Conservation (phyloP, 2,888 invertebrate genomes). For the Empis livida region DNA sequence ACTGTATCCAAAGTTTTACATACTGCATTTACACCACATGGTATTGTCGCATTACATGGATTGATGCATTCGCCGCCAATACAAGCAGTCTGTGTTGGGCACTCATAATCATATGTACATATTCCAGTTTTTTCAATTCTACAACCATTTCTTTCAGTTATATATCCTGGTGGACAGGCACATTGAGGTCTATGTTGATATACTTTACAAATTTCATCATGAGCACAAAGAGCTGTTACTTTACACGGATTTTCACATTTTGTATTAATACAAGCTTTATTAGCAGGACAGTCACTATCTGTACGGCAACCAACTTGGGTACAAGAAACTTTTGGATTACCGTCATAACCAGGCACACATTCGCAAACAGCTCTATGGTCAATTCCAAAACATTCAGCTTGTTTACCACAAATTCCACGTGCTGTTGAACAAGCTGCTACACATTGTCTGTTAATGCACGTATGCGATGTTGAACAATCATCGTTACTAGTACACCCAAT, state of each 20-base stretch:
- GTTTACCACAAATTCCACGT: constrained; percentile 56
- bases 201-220: constrained; percentile 60
- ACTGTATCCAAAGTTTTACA: constrained; percentile 69
- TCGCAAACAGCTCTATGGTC: constrained; percentile 74
- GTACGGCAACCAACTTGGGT: constrained; percentile 66
- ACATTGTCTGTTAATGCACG: constrained; percentile 73
- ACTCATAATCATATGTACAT: constrained; percentile 68
- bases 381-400: constrained; percentile 66
- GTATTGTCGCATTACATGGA: constrained; percentile 64
- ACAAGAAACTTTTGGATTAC: constrained; percentile 68
- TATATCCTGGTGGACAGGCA: constrained; percentile 64
- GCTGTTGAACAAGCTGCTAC: constrained; percentile 65
- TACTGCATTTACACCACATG: constrained; percentile 68
- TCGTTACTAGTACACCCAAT: constrained; percentile 59
- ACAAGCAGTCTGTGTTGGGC: constrained; percentile 72
- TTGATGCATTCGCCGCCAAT: constrained; percentile 69
- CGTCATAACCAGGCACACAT: constrained; percentile 67
- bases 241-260: constrained; percentile 69
- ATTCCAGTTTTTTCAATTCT: constrained; percentile 42
- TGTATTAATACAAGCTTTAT: constrained; percentile 67
- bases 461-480: constrained; percentile 70
- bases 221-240: constrained; percentile 51
- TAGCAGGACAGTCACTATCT: constrained; percentile 67
- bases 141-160: constrained; percentile 50
- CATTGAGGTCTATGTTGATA: constrained; percentile 67